Evolutionary conservation across 2,888 invertebrate genomes (phyloP).

Genomic region (Taphrorychus bicolor): DNA sequence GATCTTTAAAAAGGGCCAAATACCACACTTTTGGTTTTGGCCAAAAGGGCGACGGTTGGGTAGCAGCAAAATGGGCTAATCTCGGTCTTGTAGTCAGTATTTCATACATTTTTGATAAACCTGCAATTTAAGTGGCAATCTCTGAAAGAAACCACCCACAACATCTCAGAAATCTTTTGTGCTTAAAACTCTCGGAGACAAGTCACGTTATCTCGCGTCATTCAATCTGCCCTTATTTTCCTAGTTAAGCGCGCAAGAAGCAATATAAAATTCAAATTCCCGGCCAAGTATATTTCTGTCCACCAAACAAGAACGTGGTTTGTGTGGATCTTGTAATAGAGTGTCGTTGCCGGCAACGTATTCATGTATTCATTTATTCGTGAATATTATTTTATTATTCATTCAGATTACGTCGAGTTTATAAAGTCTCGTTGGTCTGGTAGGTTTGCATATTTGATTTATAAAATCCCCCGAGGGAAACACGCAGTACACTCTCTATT

Average conservation of each 20-base stretch:
- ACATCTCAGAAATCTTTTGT: too few relatives aligned
- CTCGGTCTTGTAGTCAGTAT: too few relatives aligned
- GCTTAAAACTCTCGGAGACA: neutral
- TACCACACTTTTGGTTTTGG: too few relatives aligned
- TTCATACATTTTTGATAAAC: too few relatives aligned
- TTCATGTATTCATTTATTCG: conserved; percentile 33
- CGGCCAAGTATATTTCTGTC: conserved; percentile 1
- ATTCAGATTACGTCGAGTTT: conserved; percentile 23
- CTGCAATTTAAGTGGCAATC: too few relatives aligned
- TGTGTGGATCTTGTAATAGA: conserved; percentile 21
- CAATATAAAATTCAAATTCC: conserved; percentile 20
- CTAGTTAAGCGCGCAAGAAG: neutral
- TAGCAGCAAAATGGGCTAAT: too few relatives aligned
- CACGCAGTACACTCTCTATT: neutral
- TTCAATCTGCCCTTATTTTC: neutral
- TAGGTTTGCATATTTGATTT: conserved; percentile 21
- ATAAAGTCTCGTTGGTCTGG: conserved; percentile 12
- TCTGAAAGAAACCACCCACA: too few relatives aligned
- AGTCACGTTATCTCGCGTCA: neutral
- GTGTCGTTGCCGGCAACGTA: conserved; percentile 20
- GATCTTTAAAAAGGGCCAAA: too few relatives aligned
- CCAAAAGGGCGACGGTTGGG: too few relatives aligned
- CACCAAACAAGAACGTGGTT: conserved; percentile 11
- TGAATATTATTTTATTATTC: conserved; percentile 30
- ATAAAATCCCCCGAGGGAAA: conserved; percentile 8